Evolutionary conservation across 2,113 vertebrate genomes (phyloP), one percentile per base, ranked within the genome.

Genomic region (Edolisoma coerulescens): DNA sequence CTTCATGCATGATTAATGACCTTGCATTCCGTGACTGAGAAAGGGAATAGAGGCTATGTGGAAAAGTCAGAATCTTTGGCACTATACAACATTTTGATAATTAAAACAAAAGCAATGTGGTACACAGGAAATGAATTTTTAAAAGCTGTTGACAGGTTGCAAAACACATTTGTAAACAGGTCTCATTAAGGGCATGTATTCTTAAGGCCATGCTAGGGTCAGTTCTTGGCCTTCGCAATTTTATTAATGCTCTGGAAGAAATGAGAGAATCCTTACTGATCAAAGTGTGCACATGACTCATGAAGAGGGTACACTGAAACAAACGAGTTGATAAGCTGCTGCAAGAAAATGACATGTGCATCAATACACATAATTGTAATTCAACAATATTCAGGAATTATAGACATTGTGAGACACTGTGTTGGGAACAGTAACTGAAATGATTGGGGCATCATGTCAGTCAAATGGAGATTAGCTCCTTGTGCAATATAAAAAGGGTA

Each of bases 281-380:
- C 81, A 84, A 83, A 90, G 42, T 9, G 21, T 67, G 63, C 68
- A 27, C 45, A 37, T 85, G 75, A 60, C 20, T 71, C 59, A 35
- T 12, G 45, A 84, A 57, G 50, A 70, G 28, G 18, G 14, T 39
- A 28, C 32, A 32, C 49, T 45, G 82, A 88, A 88, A 92, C 50
- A 92, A 95, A 93, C 16, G 19, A 83, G 35, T 28, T 92, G 64
- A 92, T 89, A 86, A 74, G 33, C 42, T 92, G 47, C 68, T 78
- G 68, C 79, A 88, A 93, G 76, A 68, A 92, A 93, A 90, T 74
- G 18, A 54, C 42, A 50, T 63, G 27, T 27, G 59, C 77, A 73
- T 73, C 82, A 91, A 69, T 41, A 75, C 52, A 88, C 33, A 50
- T 89, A 93, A 95, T 84, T 96, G 60, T 74, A 70, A 89, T 84